Conservation (phyloP, 1,140 invertebrate species). For the Camponotus vicinus region DNA sequence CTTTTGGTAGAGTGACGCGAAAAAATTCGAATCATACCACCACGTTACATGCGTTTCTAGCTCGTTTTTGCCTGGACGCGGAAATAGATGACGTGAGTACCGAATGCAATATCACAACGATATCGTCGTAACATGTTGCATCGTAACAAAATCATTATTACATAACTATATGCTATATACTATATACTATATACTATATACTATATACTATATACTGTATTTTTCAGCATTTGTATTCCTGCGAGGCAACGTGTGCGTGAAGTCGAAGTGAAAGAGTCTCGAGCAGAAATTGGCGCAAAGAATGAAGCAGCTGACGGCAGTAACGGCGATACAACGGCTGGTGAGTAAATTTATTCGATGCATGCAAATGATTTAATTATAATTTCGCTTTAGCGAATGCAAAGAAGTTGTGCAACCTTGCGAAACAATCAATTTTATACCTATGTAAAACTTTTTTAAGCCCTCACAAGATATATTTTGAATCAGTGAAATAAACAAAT, state of each 20-base stretch:
- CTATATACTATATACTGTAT: background rate
- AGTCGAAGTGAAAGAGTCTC: slow-evolving; percentile 16
- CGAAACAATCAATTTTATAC: slow-evolving; percentile 39
- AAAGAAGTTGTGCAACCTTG: slow-evolving; percentile 31
- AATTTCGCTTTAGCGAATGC: slow-evolving; percentile 35
- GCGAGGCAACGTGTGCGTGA: background rate
- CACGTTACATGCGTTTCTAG: background rate
- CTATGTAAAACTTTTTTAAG: slow-evolving; percentile 12
- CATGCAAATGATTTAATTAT: slow-evolving; percentile 54
- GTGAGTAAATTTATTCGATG: slow-evolving; percentile 55
- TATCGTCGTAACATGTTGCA: background rate
- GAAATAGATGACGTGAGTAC: background rate
- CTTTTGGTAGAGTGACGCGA: background rate
- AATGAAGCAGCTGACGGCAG: slow-evolving; percentile 36
- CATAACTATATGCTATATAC: background rate
- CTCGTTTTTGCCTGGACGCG: background rate
- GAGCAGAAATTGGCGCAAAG: slow-evolving; percentile 17
- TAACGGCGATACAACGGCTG: slow-evolving; percentile 30
- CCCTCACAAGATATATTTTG: background rate
- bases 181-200: no score
- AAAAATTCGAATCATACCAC: background rate
- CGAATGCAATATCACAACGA: background rate
- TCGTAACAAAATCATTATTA: no score
- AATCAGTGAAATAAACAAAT: background rate
- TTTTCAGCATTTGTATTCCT: slow-evolving; percentile 23